Evolutionary conservation across 2,797 vertebrate species (phyloP), one percentile per base, ranked within the genome.

Genomic region (Sarcoramphus papa): DNA sequence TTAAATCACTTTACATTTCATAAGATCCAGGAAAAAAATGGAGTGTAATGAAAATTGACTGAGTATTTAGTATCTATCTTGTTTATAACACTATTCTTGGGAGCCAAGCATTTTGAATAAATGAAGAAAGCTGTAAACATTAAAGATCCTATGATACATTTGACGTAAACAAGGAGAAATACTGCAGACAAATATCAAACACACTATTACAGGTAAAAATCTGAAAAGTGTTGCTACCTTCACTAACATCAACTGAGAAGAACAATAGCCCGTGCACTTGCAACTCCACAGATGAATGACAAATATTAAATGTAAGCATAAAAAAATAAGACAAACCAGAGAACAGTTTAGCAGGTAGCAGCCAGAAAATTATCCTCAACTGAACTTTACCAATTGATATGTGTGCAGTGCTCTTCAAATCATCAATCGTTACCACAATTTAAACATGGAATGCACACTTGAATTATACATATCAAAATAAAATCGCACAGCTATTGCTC

Each of bases 61-160:
- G 30, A 35, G 15, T 54, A 73, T 68, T 90, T 50, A 70, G 6
- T 35, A 77, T 43, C 67, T 76, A 10, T 35, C 25, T 45, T 81
- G 79, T 89, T 88, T 91, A 10, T 24, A 93, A 83, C 63, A 33
- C 84, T 82, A 60, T 91, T 91, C 92, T 95, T 95, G 93, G 88
- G 85, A 97, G 91, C 82, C 75, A 96, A 77, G 80, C 70, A 95
- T 90, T 97, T 43, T 76, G 33, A 96, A 50, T 63, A 88, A 79
- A 81, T 22, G 3, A 86, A 74, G 65, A 75, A 60, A 69, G 28
- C 68, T 62, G 12, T 70, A 65, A 88, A 91, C 78, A 83, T 47
- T 60, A 92, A 69, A 83, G 69, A 77, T 16, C n/a, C 84, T 82
- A 14, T 20, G 40, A 65, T 45, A 74, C 25, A 68, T 63, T 70